Base-by-base conservation (phyloP, 2,113 vertebrate species). In the Salvelinus alpinus region DNA sequence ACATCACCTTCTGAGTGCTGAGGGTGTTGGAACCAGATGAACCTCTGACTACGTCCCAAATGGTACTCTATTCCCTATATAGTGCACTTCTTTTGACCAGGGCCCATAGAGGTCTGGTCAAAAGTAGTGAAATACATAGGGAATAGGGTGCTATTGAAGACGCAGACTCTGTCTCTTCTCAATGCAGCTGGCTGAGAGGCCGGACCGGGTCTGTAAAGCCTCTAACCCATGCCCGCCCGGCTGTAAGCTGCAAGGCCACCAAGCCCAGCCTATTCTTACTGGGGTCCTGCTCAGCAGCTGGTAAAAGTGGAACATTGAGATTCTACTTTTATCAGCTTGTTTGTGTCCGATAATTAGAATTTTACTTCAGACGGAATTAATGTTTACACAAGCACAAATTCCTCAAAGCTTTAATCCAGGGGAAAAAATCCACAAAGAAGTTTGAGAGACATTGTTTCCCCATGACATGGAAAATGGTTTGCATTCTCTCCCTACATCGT, bases 281-380 rank as follows among this genome's bases (percentile, higher is more conserved):
- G 69, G 3, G 44, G 54, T 64, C 8, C 47, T 76, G 75, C 29
- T 66, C 38, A 71, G 29, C 20, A 66, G 69, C 70, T 71, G 82
- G 70, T 72, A 51, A 85, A 80, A 47, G 64, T 2, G 4, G 66
- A 78, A 73, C 5, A n/a, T 4, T 51, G 22, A 44, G 48, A 66
- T 47, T 31, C 38, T 38, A 71, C 22, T 62, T 24, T 29, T 12
- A 51, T 48, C 29, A 67, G 25, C 67, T 77, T 75, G 57, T 4
- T 72, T 62, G 24, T 67, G 64, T 66, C 65, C 59, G 60, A 47
- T 20, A 73, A 64, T 1, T 65, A 44, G 57, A 62, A 54, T 54
- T 48, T 16, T 44, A 51, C 48, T 72, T 64, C 60, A 31, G 22
- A 25, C 8, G n/a, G 5, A 31, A 24, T 47, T 13, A 65, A 13